Conservation (phyloP, 2,113 vertebrate genomes). For the Pao palembangensis region DNA sequence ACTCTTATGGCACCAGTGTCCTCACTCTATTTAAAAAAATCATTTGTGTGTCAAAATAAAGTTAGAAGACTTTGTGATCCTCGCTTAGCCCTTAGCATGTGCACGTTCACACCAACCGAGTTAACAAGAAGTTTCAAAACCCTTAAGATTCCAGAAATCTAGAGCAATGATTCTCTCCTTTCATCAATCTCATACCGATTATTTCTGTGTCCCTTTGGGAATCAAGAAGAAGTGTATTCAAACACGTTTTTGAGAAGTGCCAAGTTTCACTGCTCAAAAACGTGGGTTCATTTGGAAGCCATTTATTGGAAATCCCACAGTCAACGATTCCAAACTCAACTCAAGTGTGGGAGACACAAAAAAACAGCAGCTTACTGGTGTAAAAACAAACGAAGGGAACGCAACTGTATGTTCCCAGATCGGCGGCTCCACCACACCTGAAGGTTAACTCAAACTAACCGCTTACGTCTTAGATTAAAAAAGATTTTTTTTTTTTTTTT, state of each 20-base stretch:
- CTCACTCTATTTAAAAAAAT: slow-evolving; percentile 30
- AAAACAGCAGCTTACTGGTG: slow-evolving; percentile 21
- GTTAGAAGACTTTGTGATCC: slow-evolving; percentile 32
- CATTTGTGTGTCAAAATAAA: slow-evolving; percentile 33
- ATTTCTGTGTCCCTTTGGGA: neutral
- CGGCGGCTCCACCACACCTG: slow-evolving; percentile 11
- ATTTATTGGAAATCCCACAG: slow-evolving; percentile 19
- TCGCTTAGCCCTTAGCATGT: slow-evolving; percentile 33
- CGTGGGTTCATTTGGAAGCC: slow-evolving; percentile 21
- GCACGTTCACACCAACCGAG: slow-evolving; percentile 27
- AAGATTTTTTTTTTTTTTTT: no score
- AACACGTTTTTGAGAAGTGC: slow-evolving; percentile 7
- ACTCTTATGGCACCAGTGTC: slow-evolving; percentile 31
- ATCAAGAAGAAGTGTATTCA: neutral
- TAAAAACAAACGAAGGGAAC: slow-evolving; percentile 40
- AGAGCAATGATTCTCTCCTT: slow-evolving; percentile 10
- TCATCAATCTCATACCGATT: slow-evolving; percentile 7
- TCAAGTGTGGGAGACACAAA: slow-evolving; percentile 16
- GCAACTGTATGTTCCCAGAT: slow-evolving; percentile 16
- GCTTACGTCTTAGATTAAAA: neutral
- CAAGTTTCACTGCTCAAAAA: slow-evolving; percentile 34
- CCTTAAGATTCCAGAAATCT: slow-evolving; percentile 1
- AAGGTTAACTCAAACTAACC: slow-evolving; percentile 30
- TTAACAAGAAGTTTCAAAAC: slow-evolving; percentile 20
- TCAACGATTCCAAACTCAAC: slow-evolving; percentile 11